Base-by-base conservation (phyloP, 2,888 invertebrate species). In the Lampropteryx suffumata region DNA sequence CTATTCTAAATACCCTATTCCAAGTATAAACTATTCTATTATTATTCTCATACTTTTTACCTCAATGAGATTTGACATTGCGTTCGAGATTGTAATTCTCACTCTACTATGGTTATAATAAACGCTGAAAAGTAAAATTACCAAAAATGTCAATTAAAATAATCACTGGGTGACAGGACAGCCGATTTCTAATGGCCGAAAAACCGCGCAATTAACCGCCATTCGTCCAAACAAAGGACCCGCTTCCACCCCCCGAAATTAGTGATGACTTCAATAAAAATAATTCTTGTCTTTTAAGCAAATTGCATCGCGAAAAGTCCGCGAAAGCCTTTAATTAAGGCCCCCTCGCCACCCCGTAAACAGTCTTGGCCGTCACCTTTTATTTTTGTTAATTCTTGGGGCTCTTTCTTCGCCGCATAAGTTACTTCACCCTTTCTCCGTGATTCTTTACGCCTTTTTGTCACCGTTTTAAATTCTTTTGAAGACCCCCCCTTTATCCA, bases 201-300 rank as follows among this genome's bases (percentile, higher is more conserved):
- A 86, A 84, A 84, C 85, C 84, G 71, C 81, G 78, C 88, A 88
- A 90, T 90, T 88, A 87, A 68, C 73, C 67, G 70, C 84, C 86
- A 88, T 90, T 90, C 79, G 83, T 79, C 79, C 81, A 78, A 86
- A 90, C 89, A 90, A 90, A 83, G 71, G 84, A 61, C 67, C 70
- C 77, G 75, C 75, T 30, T 34, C 17, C 33, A 41, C 54, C 76
- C 74, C 79, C 65, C 67, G 76, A 89, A 90, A 90, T 90, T 90
- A 90, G 89, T 89, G 90, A 90, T 90, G 90, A 88, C 90, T 90
- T 89, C 90, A 90, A 90, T 90, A 90, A 90, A 90, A 90, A 90
- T 90, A 90, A 90, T 90, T 90, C 90, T 87, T 88, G 89, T 90
- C 90, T 89, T 90, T 89, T 88, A 89, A 71, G 84, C 88, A 90